phyloP scores from a whole-genome alignment of 2,113 vertebrate genomes.

The Scytalopus superciliaris region DNA sequence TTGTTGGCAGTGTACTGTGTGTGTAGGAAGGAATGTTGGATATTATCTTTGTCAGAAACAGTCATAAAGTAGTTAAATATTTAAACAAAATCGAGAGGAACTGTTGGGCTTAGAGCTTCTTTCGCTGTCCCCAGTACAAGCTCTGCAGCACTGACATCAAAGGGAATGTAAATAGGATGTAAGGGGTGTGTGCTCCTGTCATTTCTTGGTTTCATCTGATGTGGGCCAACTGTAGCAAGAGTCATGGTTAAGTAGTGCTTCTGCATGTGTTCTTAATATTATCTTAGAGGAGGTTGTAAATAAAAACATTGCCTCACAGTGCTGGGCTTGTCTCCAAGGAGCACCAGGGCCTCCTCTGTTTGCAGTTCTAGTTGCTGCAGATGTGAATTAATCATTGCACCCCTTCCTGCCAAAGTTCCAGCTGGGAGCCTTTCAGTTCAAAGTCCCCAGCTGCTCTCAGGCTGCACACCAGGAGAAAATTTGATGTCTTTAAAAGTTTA shows the following conservation, averaged over 20 bases:
- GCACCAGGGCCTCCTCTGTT: background rate
- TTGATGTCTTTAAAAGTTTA: background rate
- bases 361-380: background rate
- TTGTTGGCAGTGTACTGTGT: background rate
- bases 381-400: background rate
- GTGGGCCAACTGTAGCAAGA: background rate
- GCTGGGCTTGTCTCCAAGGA: background rate
- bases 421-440: constrained; percentile 14
- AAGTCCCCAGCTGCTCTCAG: constrained; percentile 20
- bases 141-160: background rate
- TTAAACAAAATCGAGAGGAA: background rate
- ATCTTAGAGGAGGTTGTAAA: background rate
- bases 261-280: background rate
- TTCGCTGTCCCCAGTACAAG: background rate
- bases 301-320: background rate
- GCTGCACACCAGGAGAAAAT: constrained; percentile 1
- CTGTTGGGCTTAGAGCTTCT: background rate
- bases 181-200: background rate
- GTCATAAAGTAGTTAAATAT: background rate
- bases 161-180: background rate
- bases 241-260: background rate
- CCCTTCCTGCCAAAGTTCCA: background rate
- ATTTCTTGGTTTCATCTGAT: background rate
- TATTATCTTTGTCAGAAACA: background rate
- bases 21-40: background rate